Base-by-base conservation (phyloP, 2,797 vertebrate genomes). In the Gephyroberyx darwinii region DNA sequence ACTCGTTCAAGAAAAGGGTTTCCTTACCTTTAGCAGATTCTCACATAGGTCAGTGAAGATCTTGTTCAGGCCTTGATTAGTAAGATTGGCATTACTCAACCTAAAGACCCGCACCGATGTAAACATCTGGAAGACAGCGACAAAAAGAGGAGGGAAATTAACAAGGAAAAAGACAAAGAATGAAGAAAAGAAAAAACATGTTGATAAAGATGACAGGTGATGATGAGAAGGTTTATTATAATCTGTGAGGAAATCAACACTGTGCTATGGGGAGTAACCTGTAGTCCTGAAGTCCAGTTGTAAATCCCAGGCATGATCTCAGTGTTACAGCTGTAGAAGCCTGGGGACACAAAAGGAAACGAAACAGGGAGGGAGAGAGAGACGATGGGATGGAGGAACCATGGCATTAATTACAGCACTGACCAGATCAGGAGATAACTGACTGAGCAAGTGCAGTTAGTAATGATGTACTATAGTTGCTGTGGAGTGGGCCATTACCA, bases 311-410 rank as follows among this genome's bases (percentile, higher is more conserved):
- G 98, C 97, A 99, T 98, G 73, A 94, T 89, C 91, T 99, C 97
- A 66, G 96, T 99, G 91, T 99, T 99, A 87, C 98, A 99, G 89
- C 96, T 99, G 90, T 96, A 96, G 93, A 99, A 99, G 12, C 98
- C 98, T 99, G 77, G 59, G 72, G 26, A 88, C 65, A 81, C 17
- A 50, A 35, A 54, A 68, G 5, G 10, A 7, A 37, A 62, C 48
- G 3, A 26, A 59, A 3, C 72, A 86, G 33, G 14, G 59, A 48
- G 45, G 35, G 17, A 63, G 5, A 48, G 2, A 26, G 2, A 33
- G 5, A 56, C 16, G 7, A 48, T 52, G 4, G 19, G 60, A 41
- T 4, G 43, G 35, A 47, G 10, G 26, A 2, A 51, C 5, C 54
- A 17, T 60, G 5, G 47, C 2, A 51, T 33, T 59, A 30, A 30